Evolutionary conservation across 2,797 vertebrate species (phyloP).

Genomic region (Periophthalmus magnuspinnatus): DNA sequence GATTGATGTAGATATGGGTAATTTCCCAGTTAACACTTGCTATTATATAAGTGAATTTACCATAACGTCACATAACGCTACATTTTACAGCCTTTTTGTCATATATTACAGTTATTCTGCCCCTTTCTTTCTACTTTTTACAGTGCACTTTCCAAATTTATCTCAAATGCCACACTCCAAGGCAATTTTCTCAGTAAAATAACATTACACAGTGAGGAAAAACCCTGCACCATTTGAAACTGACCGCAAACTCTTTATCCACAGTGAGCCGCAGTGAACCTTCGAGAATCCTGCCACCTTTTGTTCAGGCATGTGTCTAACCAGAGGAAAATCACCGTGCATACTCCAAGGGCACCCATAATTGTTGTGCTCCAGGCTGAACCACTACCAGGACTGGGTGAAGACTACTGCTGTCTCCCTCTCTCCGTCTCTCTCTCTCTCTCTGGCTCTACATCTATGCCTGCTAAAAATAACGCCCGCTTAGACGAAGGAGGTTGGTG

Average conservation of each 20-base stretch:
- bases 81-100: neutral
- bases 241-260: conserved; percentile 34
- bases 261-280: conserved; percentile 33
- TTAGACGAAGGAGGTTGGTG: conserved; percentile 68
- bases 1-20: too few species aligned
- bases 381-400: conserved; percentile 69
- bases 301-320: conserved; percentile 66
- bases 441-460: conserved; percentile 59
- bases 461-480: conserved; percentile 77
- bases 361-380: conserved; percentile 71
- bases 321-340: conserved; percentile 63
- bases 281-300: conserved; percentile 61
- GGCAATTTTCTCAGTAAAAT: conserved; percentile 11
- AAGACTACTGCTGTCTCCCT: conserved; percentile 76
- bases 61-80: neutral
- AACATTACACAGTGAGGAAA: conserved; percentile 24
- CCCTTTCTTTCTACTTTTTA: neutral
- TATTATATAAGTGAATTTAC: neutral
- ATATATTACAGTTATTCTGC: neutral
- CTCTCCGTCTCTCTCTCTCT: conserved; percentile 20
- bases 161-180: neutral
- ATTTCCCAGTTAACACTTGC: too few species aligned
- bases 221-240: conserved; percentile 18
- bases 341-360: conserved; percentile 65
- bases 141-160: neutral